A percentile compares a stretch with the other conserved stretches of the same genome.
Evolutionary conservation across 2,113 vertebrate genomes (phyloP).

Genomic region (Notothenia coriiceps): DNA sequence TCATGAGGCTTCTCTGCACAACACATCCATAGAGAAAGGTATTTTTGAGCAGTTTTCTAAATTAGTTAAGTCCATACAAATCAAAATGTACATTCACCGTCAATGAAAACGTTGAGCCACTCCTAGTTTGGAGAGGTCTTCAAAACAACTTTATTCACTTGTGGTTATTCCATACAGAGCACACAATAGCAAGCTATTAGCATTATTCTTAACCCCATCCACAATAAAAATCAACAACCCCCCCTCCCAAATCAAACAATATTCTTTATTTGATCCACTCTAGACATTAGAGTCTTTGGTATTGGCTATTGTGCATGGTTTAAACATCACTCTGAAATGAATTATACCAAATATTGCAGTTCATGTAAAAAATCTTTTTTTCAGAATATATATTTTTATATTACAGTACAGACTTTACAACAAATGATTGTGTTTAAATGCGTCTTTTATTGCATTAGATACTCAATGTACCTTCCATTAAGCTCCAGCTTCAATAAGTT

Average conservation of each 20-base stretch:
- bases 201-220: slow-evolving; percentile 65
- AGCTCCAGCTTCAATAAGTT: slow-evolving; percentile 78
- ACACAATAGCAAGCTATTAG: slow-evolving; percentile 77
- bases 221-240: slow-evolving; percentile 53
- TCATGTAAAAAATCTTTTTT: slow-evolving; percentile 71
- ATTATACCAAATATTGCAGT: slow-evolving; percentile 78
- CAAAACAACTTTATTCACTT: slow-evolving; percentile 86
- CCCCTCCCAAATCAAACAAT: slow-evolving; percentile 67
- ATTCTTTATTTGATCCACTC: slow-evolving; percentile 56
- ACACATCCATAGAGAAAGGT: neutral
- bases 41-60: neutral
- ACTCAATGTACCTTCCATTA: slow-evolving; percentile 74
- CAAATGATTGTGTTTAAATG: slow-evolving; percentile 81
- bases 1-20: neutral
- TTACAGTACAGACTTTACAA: slow-evolving; percentile 88
- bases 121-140: slow-evolving; percentile 80
- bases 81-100: slow-evolving; percentile 21
- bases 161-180: slow-evolving; percentile 86
- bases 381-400: slow-evolving; percentile 82
- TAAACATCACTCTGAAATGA: slow-evolving; percentile 73
- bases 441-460: slow-evolving; percentile 84
- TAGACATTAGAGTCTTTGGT: slow-evolving; percentile 57
- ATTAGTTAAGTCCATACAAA: neutral
- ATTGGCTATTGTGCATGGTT: slow-evolving; percentile 66
- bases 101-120: slow-evolving; percentile 80